phyloP scores from a whole-genome alignment of 2,797 vertebrate genomes.

The Darevskia mixta region DNA sequence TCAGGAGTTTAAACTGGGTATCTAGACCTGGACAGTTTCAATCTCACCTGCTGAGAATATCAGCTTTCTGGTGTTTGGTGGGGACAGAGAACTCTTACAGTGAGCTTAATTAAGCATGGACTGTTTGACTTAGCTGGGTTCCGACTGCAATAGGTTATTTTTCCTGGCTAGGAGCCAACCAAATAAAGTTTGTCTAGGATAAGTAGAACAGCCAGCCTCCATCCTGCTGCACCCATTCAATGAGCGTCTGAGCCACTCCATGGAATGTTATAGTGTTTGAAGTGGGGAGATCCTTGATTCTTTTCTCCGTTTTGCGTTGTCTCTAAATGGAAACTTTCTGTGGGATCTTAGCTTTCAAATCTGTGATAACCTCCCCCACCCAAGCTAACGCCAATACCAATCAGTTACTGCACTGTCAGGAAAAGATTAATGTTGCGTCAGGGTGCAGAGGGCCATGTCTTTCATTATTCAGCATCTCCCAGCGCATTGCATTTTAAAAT shows the following conservation, averaged over 20 bases:
- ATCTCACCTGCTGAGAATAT: slow-evolving; percentile 79
- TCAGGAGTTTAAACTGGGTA: slow-evolving; percentile 55
- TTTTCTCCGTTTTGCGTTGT: slow-evolving; percentile 35
- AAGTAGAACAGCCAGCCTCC: slow-evolving; percentile 54
- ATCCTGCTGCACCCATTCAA: slow-evolving; percentile 42
- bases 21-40: slow-evolving; percentile 76
- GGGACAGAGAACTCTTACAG: slow-evolving; percentile 66
- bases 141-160: slow-evolving; percentile 75
- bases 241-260: slow-evolving; percentile 54
- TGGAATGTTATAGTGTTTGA: neutral
- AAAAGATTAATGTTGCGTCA: neutral
- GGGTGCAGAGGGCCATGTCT: neutral
- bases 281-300: slow-evolving; percentile 4
- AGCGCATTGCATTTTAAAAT: neutral
- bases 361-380: slow-evolving; percentile 23
- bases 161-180: slow-evolving; percentile 70
- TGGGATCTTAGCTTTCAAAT: slow-evolving; percentile 16
- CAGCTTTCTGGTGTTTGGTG: slow-evolving; percentile 56
- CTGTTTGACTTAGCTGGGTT: slow-evolving; percentile 75
- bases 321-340: neutral
- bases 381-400: slow-evolving; percentile 15
- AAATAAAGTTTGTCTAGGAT: slow-evolving; percentile 60
- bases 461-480: neutral
- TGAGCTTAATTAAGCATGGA: slow-evolving; percentile 73
- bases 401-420: neutral